phyloP scores from a whole-genome alignment of 2,888 invertebrate species.

The Allophyes oxyacanthae region DNA sequence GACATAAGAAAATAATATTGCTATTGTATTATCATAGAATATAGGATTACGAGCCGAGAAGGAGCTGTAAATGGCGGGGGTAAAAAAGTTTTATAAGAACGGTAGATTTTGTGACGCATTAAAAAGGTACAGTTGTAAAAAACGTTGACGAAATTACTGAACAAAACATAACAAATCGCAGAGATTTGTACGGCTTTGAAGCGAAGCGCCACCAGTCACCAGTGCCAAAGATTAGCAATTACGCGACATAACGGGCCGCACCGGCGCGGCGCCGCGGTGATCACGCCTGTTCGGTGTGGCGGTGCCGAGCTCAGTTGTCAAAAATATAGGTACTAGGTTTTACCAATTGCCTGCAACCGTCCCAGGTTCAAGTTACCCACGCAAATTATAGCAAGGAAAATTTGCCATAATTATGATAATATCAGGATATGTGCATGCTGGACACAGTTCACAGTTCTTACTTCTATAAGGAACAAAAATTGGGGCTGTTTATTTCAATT shows the following conservation, averaged over 20 bases:
- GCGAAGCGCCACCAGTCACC: slow-evolving; percentile 15
- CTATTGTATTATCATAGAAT: slow-evolving; percentile 44
- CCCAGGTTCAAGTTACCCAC: no score
- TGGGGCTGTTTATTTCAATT: no score
- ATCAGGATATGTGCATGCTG: no score
- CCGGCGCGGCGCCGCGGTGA: neutral
- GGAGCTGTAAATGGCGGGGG: slow-evolving; percentile 33
- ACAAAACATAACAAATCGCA: slow-evolving; percentile 50
- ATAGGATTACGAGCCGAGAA: slow-evolving; percentile 28
- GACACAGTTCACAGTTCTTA: no score
- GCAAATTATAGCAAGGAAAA: no score
- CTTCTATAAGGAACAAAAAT: no score
- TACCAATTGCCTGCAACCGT: no score
- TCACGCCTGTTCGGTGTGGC: neutral
- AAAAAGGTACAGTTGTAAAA: slow-evolving; percentile 39
- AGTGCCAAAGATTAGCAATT: slow-evolving; percentile 27
- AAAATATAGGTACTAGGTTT: no score
- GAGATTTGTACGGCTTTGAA: slow-evolving; percentile 48
- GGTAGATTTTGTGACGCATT: slow-evolving; percentile 29
- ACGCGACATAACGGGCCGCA: slow-evolving; percentile 1
- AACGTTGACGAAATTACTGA: slow-evolving; percentile 47
- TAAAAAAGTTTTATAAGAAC: slow-evolving; percentile 39
- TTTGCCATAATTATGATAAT: no score
- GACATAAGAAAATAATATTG: slow-evolving; percentile 24
- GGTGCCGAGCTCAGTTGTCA: no score